Conservation (phyloP, 2,888 invertebrate genomes). For the Aricia artaxerxes region DNA sequence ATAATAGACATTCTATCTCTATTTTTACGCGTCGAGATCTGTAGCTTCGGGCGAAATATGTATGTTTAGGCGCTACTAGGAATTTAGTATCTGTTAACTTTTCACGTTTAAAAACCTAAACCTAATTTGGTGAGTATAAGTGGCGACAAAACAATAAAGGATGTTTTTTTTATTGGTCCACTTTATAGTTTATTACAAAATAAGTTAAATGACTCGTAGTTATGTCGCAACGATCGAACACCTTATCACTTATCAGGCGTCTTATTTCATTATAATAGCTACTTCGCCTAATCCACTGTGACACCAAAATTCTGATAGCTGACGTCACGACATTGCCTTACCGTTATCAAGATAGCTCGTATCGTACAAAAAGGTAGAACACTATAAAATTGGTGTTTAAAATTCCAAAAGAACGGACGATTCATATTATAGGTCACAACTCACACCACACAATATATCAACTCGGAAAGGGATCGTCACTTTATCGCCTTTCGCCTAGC, state of each 20-base stretch:
- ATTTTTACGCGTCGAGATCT: too few relatives aligned
- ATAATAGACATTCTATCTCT: too few relatives aligned
- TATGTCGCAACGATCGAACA: not conserved
- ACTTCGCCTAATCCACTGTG: constrained; percentile 27
- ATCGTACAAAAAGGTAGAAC: not conserved
- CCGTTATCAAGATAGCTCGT: constrained; percentile 4
- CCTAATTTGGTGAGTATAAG: too few relatives aligned
- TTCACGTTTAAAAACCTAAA: too few relatives aligned
- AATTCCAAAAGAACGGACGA: not conserved
- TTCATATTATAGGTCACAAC: not conserved
- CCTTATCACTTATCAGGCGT: constrained; percentile 31
- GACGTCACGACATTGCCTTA: not conserved
- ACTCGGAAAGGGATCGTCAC: too few relatives aligned
- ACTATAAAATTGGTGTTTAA: not conserved
- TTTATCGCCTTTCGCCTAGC: too few relatives aligned
- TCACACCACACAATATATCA: too few relatives aligned
- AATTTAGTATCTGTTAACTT: too few relatives aligned
- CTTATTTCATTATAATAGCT: constrained; percentile 33
- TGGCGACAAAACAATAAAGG: too few relatives aligned
- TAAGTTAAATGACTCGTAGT: not conserved
- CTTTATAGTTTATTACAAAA: not conserved
- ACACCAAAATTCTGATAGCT: constrained; percentile 4
- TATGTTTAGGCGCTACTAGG: too few relatives aligned
- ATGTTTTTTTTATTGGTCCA: too few relatives aligned
- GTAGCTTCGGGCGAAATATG: too few relatives aligned